phyloP scores from a whole-genome alignment of 1,140 invertebrate species.

The Battus philenor region DNA sequence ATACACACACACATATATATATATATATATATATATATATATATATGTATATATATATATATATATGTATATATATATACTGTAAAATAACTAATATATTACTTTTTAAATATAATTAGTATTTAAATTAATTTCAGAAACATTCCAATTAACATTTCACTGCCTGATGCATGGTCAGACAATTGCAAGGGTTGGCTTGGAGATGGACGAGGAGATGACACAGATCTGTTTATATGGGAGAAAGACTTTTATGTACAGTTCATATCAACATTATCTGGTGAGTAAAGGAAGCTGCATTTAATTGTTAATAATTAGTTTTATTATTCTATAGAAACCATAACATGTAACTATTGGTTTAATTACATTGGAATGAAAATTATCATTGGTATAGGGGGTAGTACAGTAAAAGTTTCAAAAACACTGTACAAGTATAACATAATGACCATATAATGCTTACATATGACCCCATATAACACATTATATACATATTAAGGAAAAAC shows the following conservation, averaged over 20 bases:
- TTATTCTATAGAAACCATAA: too few species aligned
- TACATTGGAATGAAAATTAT: neutral
- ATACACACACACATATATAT: too few species aligned
- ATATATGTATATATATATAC: too few species aligned
- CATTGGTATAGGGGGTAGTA: neutral
- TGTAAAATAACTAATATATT: neutral
- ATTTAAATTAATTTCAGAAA: conserved; percentile 37
- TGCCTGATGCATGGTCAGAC: conserved; percentile 31
- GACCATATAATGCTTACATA: too few species aligned
- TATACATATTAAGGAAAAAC: too few species aligned
- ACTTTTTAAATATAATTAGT: conserved; percentile 10
- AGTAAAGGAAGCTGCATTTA: conserved; percentile 8
- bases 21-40: too few species aligned
- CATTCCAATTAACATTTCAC: conserved; percentile 26
- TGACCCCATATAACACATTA: too few species aligned
- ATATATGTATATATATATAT: too few species aligned
- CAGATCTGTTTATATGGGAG: conserved; percentile 69
- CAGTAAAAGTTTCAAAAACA: neutral
- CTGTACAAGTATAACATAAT: neutral
- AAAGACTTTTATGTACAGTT: conserved; percentile 75
- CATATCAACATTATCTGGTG: conserved; percentile 49
- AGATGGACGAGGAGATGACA: conserved; percentile 30
- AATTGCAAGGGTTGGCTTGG: conserved; percentile 36
- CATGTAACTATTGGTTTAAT: too few species aligned
- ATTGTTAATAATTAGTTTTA: neutral